Evolutionary conservation across 2,888 invertebrate genomes (phyloP).

Genomic region (Drosophila histrio): DNA sequence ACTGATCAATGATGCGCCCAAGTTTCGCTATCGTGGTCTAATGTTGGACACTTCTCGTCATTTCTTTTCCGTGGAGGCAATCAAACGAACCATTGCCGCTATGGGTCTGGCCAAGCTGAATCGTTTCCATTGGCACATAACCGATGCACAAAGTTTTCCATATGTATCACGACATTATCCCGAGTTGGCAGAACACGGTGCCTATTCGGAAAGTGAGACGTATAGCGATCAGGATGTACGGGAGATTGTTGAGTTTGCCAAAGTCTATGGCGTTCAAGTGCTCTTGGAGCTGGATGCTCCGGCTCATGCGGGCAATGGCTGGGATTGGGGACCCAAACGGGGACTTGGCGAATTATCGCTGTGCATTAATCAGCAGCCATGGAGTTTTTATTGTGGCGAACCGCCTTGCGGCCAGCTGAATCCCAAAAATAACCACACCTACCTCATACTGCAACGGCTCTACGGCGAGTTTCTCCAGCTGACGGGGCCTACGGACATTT

Average conservation of each 20-base stretch:
- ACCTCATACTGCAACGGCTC: constrained; percentile 89
- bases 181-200: constrained; percentile 92
- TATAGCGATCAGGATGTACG: constrained; percentile 90
- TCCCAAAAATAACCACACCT: constrained; percentile 91
- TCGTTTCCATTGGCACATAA: constrained; percentile 96
- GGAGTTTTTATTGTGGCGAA: constrained; percentile 92
- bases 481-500: constrained; percentile 90
- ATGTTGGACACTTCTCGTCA: constrained; percentile 96
- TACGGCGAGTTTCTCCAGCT: constrained; percentile 90
- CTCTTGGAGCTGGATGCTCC: constrained; percentile 96
- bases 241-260: constrained; percentile 90
- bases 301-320: constrained; percentile 94
- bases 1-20: constrained; percentile 90
- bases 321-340: constrained; percentile 91
- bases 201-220: constrained; percentile 91
- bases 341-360: constrained; percentile 91
- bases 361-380: constrained; percentile 92
- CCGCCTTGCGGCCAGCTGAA: constrained; percentile 95
- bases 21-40: constrained; percentile 91
- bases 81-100: constrained; percentile 91
- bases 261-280: constrained; percentile 92
- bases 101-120: constrained; percentile 96
- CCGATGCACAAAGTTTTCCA: constrained; percentile 97
- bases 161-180: constrained; percentile 91
- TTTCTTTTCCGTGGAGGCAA: constrained; percentile 90